These are phyloP conservation scores for Dynastes tityus DNA, from an alignment of 2,888 invertebrate species.

Conservation along the genomic window DNA sequence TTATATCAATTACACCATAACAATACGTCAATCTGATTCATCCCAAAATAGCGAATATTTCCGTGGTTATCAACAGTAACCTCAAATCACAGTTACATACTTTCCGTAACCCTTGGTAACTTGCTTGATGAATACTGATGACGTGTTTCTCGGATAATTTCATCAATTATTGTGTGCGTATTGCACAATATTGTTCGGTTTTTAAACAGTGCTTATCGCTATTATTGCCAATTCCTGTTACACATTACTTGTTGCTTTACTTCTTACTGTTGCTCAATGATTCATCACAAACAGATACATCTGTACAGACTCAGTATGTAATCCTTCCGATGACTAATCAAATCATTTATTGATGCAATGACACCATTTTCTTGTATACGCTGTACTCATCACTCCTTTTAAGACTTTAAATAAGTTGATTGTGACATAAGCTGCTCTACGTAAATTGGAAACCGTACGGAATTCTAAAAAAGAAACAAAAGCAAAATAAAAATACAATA, in stretches of 20 bases:
- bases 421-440: neutral
- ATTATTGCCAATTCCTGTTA: constrained; percentile 5
- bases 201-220: constrained; percentile 10
- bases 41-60: neutral
- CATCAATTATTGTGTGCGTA: neutral
- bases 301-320: neutral
- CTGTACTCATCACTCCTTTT: no score
- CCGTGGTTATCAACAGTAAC: constrained; percentile 13
- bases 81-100: constrained; percentile 10
- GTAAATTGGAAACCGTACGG: constrained; percentile 21
- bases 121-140: constrained; percentile 15
- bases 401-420: no score
- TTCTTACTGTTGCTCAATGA: neutral
- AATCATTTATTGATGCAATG: constrained; percentile 3
- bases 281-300: constrained; percentile 11
- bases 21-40: neutral
- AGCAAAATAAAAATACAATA: constrained; percentile 40
- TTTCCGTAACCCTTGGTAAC: constrained; percentile 7
- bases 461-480: constrained; percentile 14
- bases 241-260: neutral
- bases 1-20: no score
- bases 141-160: constrained; percentile 20
- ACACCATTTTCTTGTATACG: neutral
- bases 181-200: constrained; percentile 11
- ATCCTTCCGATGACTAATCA: constrained; percentile 7